Evolutionary conservation across 2,113 vertebrate species (phyloP), one percentile per base, ranked within the genome.

Genomic region (Zapornia atra): DNA sequence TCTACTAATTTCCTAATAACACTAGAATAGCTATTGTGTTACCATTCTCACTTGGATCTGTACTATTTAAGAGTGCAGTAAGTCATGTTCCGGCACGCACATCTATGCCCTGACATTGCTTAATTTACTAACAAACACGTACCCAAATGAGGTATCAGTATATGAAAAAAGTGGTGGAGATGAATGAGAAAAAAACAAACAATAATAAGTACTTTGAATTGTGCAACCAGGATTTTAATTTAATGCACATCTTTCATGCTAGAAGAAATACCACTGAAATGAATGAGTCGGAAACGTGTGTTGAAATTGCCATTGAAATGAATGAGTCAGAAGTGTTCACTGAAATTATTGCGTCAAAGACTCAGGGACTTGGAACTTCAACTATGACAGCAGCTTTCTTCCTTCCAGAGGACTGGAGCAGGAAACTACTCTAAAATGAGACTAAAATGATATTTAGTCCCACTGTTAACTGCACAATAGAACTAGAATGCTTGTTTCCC

Each of bases 181-280:
- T 11, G 34, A 73, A 73, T 3, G 3, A 82, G 29, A 17, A 56
- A 20, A 1, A 26, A 40, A 42, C 46, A 34, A 3, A 0, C 4
- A 86, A 57, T 22, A 83, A 40, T 15, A 68, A 61, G 8, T 22
- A 48, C 36, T 76, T 50, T 13, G 26, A 53, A 38, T 77, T 90
- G 50, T 77, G 75, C 93, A 97, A 86, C 8, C 19, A 38, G 34
- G 28, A 14, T 76, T 96, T 69, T 82, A 68, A n/a, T 2, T 66
- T 91, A 40, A 42, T 82, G 21, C 5, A 79, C 46, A 17, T 42
- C 36, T 79, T 93, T 82, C 31, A 40, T 24, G 6, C 3, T 5
- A 29, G 9, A 61, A 85, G 56, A 71, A 95, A 87, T 12, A 15
- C 13, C 24, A 64, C 53, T 1, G 3, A 48, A 84, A 75, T 40